Evolutionary conservation across 2,113 vertebrate genomes (phyloP), one percentile per base, ranked within the genome.

Genomic region (Smithornis capensis): DNA sequence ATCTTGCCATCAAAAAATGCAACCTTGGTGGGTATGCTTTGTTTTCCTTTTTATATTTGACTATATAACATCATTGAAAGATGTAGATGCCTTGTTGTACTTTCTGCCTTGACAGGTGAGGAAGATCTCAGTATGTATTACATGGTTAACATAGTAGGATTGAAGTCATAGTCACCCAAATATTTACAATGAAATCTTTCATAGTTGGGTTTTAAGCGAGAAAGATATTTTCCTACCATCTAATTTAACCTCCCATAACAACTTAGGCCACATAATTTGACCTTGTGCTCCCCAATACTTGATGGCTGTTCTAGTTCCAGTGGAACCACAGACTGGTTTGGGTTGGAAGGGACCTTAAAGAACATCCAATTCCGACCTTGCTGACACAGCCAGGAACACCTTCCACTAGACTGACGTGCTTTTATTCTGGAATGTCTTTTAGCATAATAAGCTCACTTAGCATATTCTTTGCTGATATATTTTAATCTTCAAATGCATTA

Each of bases 11-110:
- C 97, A 5, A 88, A 49, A 87, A 95, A 95, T 45, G 98, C 99
- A 64, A 95, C 98, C 31, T 83, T 99, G 98, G 99, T 99, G 95
- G 97, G 98, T 97, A 57, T 40, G 49, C 37, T 0, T 44, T 12
- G n/a, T 50, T 24, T 28, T 5, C 33, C 24, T 28, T 73, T 81
- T 49, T 23, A 1, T 60, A 25, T 49, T 38, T 82, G 14, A 19
- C 14, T 50, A 3, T 52, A 0, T 42, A 67, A 40, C 10, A 19
- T 38, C 10, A 65, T 75, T 67, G 62, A 42, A 89, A 83, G 35
- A 50, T 62, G n/a, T 31, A 74, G 27, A 4, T 60, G 52, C 29
- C 29, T 77, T 49, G 6, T 50, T 76, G 21, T 44, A 64, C 40
- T 73, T 79, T 49, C 19, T 81, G 4, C 37, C 27, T 70, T 74